Conservation (phyloP, 2,113 vertebrate genomes). For the Neomonachus schauinslandi region DNA sequence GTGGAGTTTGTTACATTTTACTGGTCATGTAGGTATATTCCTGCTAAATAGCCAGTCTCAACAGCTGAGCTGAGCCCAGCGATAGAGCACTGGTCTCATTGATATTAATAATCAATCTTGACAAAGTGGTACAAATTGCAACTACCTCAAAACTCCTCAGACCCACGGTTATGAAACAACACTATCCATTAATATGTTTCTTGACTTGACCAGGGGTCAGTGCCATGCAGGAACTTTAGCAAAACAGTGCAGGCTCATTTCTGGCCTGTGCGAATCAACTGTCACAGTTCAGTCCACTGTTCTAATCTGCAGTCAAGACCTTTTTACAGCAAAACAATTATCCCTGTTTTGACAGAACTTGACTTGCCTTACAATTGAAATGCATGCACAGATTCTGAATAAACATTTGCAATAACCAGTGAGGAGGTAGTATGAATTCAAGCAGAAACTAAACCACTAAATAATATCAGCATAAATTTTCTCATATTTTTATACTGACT, state of each 20-base stretch:
- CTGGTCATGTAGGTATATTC: neutral
- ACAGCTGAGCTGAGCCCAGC: neutral
- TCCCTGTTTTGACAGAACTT: constrained; percentile 8
- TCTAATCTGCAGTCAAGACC: neutral
- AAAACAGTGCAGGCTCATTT: neutral
- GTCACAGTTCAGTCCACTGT: neutral
- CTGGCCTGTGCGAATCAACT: neutral
- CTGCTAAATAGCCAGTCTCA: neutral
- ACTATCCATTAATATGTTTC: neutral
- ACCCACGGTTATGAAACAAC: neutral
- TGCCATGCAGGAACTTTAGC: neutral
- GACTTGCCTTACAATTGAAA: constrained; percentile 26
- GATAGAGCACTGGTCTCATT: neutral
- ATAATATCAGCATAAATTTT: neutral
- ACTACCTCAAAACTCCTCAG: neutral
- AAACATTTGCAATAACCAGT: neutral
- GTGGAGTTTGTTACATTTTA: neutral
- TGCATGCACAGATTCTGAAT: neutral
- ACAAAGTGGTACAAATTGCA: neutral
- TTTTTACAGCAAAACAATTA: neutral
- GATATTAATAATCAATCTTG: neutral
- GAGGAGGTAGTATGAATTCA: neutral
- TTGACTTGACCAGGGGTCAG: neutral
- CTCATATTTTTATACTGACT: neutral
- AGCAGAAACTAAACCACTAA: neutral